Base-by-base conservation (phyloP, 2,797 vertebrate genomes). In the Coranthus polyacanthus region DNA sequence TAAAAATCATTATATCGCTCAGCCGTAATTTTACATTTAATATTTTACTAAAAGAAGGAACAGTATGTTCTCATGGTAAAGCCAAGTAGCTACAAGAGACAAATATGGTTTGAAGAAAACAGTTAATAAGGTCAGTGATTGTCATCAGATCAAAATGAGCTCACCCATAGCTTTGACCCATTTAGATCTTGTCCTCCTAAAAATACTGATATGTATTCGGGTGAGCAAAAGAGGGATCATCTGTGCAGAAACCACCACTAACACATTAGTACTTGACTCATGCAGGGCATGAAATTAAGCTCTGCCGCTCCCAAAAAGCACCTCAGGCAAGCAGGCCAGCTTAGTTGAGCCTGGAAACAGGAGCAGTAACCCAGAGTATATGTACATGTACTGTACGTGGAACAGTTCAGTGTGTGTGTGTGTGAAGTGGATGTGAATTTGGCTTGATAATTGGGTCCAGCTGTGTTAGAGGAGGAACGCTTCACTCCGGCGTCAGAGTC, bases 401-500 rank as follows among this genome's bases (percentile, higher is more conserved):
- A 37, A 45, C 10, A 34, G 45, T 62, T 21, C 44, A 51, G 38
- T 55, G 52, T 20, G 61, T 52, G 47, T 70, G 71, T 78, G 59
- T 64, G 44, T 53, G 61, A 57, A 71, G 45, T 72, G 71, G 56
- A 81, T 43, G 41, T 72, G 63, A 76, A 79, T 82, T 88, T 75
- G 78, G 67, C 55, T 62, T 55, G 63, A 53, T 92, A 89, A 94
- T 90, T 89, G 85, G 85, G 45, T 71, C 81, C 92, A 92, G 90
- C 88, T 92, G 89, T 92, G 89, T 59, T 50, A 60, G 57, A 68
- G 65, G 43, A 72, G 54, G 29, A 56, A 29, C 43, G 56, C 58
- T 84, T 73, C 69, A 58, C 45, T 59, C 32, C 60, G 76, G 49
- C 39, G 58, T 68, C 68, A 15, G 37, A 56, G 61, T 56, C 75